Evolutionary conservation across 2,113 vertebrate genomes (phyloP), one percentile per base, ranked within the genome.

Genomic region (Protomyctophum bolini): DNA sequence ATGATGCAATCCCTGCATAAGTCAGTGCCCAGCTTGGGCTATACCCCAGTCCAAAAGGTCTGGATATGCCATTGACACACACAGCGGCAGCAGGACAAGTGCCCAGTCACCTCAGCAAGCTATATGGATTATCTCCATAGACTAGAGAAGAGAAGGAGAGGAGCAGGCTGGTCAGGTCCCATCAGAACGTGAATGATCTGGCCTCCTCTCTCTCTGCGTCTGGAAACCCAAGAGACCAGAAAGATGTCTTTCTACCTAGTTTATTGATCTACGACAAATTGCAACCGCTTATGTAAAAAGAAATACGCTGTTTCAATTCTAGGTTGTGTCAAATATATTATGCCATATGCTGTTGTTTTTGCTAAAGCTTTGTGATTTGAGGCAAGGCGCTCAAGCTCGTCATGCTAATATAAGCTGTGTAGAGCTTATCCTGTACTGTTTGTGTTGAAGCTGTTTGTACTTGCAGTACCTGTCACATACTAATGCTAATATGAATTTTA

Each of bases 261-360:
- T 70, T 66, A 85, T 85, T 87, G 81, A 86, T 87, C 77, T 80
- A 54, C 66, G 49, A 7, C 21, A 67, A 66, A 73, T 75, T 62
- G 41, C 33, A 41, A 6, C 21, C 21, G 21, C 21, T 21, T 41
- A 41, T 41, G 33, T 41, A 3, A 41, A 41, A 41, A 41, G 1
- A 41, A 68, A 59, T 68, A 10, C n/a, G 58, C 21, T 69, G 10
- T n/a, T 11, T 21, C n/a, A n/a, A 61, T 60, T n/a, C 12, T 58
- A 41, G 33, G 46, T 10, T 9, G 60, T 58, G 73, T 83, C 76
- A 60, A n/a, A 68, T 52, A 45, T 60, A 80, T 73, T 72, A 72
- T 48, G 41, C 11, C 9, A 14, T 55, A 55, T 55, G 52, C 5
- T 56, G 33, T 41, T 41, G 33, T 41, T 41, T 41, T 41, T 41